Base-by-base conservation (phyloP, 2,888 invertebrate genomes). In the Strigamia transsilvanica region DNA sequence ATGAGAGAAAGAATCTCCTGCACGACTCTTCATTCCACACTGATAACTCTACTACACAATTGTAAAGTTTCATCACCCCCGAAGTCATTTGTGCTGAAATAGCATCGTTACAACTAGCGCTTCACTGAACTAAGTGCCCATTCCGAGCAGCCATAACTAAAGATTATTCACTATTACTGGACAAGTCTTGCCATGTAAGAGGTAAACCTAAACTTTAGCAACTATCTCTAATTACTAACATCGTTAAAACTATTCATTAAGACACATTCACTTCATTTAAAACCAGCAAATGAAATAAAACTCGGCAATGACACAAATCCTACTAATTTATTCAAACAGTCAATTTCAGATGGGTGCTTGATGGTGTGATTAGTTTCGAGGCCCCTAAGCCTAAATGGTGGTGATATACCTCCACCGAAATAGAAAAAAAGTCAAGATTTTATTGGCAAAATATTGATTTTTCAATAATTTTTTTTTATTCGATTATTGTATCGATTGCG, bases 31-130 rank as follows among this genome's bases (percentile, higher is more conserved):
- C 66, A 66, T 66, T 66, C 66, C 66, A 27, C 10, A 15, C 66
- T 66, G 66, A 66, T 66, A 66, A 66, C 66, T 66, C 66, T 23
- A 66, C 66, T 66, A 66, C 66, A 66, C 66, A 66, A 66, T 66
- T 66, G 66, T 66, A 66, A 66, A 66, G 66, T 66, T 66, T 66
- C 66, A 66, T 23, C 66, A 66, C 66, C 66, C 66, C 27, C 66
- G 66, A 10, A 66, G 66, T 66, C 66, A 66, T 66, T 66, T 66
- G 27, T 66, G 66, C 66, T 66, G 66, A 66, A 66, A 66, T 66
- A 66, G 66, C 66, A 66, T 66, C 66, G 66, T 66, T 66, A 66
- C 66, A 66, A 66, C 66, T 10, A 66, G 12, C 66, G 66, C 66
- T 66, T 66, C 66, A 66, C 66, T 27, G 66, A 66, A 66, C 66